These are phyloP conservation scores for Caenorhabditis sp. DNA, from an alignment of 2,888 invertebrate genomes.

Conservation along the genomic window DNA sequence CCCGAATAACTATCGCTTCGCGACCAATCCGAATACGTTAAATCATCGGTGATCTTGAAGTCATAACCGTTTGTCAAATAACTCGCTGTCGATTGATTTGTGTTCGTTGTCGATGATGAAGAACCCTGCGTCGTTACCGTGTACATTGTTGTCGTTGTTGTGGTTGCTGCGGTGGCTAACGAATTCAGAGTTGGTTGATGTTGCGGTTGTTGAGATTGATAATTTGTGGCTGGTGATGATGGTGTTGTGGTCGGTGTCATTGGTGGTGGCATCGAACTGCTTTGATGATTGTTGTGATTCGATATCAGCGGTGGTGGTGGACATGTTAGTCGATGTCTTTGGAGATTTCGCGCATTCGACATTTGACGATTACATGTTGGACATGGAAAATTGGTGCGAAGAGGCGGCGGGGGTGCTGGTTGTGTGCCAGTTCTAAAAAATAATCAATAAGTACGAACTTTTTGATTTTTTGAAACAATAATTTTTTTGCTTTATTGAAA, in stretches of 20 bases:
- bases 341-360: constrained; percentile 29
- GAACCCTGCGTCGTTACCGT: background rate
- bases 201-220: background rate
- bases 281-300: background rate
- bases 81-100: background rate
- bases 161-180: background rate
- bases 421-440: constrained; percentile 15
- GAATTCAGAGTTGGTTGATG: background rate
- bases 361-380: constrained; percentile 27
- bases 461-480: background rate
- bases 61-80: background rate
- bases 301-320: background rate
- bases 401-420: background rate
- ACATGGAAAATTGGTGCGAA: constrained; percentile 13
- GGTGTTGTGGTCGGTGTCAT: background rate
- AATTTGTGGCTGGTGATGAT: background rate
- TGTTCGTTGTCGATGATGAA: background rate
- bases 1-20: constrained; percentile 2
- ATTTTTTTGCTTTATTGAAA: background rate
- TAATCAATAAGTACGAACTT: background rate
- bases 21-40: constrained; percentile 7
- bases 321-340: constrained; percentile 5
- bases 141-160: background rate
- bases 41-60: constrained; percentile 1
- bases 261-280: background rate